Percentiles rank a stretch among this genome's conserved stretches.
Evolutionary conservation across 2,888 invertebrate species (phyloP).

Genomic region (Agriopis aurantiaria): DNA sequence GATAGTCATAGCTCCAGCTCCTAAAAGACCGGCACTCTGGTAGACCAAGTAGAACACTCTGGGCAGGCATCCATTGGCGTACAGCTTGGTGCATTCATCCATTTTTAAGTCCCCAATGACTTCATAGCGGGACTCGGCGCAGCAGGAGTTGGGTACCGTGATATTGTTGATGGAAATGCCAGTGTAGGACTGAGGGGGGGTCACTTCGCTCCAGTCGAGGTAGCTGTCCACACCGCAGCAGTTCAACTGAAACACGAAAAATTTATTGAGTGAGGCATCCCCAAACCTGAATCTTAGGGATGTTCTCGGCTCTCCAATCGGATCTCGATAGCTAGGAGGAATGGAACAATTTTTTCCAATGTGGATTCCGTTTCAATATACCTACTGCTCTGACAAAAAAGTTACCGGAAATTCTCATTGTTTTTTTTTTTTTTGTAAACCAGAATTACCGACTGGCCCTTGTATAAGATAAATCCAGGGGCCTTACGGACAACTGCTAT

Average conservation of each 20-base stretch:
- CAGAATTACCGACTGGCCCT: no score
- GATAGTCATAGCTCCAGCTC: conserved; percentile 92
- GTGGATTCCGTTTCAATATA: no score
- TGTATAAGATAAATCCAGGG: no score
- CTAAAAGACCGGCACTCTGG: conserved; percentile 90
- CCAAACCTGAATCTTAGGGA: no score
- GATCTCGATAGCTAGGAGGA: no score
- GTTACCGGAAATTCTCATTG: no score
- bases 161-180: conserved; percentile 73
- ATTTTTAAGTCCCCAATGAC: conserved; percentile 50
- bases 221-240: conserved; percentile 89
- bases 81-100: conserved; percentile 72
- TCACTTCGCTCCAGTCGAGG: conserved; percentile 86
- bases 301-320: no score
- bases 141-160: conserved; percentile 88
- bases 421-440: no score
- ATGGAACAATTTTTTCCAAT: no score
- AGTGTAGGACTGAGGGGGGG: conserved; percentile 51
- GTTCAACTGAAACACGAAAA: conserved; percentile 82
- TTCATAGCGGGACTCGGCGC: conserved; percentile 65
- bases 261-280: no score
- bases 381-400: no score
- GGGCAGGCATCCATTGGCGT: conserved; percentile 87
- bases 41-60: conserved; percentile 88
- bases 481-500: no score